phyloP scores from a whole-genome alignment of 1,140 invertebrate species.

The Zophobas atratus region DNA sequence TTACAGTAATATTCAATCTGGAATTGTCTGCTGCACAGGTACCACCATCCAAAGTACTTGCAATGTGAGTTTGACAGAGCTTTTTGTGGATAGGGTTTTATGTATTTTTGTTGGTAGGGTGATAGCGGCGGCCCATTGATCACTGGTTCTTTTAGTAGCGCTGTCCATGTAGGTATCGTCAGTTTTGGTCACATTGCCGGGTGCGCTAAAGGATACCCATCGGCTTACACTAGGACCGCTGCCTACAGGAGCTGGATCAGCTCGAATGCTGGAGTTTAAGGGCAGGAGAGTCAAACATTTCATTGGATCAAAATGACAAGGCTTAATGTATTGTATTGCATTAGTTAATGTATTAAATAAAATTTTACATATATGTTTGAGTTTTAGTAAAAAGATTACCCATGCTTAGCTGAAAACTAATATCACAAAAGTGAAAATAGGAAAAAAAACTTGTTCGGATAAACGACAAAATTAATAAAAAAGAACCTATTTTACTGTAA shows the following conservation, averaged over 20 bases:
- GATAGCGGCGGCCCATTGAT: conserved; percentile 39
- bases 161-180: conserved; percentile 33
- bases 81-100: not conserved
- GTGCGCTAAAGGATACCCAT: conserved; percentile 30
- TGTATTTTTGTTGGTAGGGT: conserved; percentile 11
- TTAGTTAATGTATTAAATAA: too few relatives aligned
- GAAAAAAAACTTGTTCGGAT: too few relatives aligned
- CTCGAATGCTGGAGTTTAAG: conserved; percentile 13
- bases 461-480: too few relatives aligned
- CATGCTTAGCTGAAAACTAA: too few relatives aligned
- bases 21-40: conserved; percentile 21
- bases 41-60: conserved; percentile 30
- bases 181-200: conserved; percentile 21
- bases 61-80: conserved; percentile 7
- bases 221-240: conserved; percentile 26
- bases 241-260: conserved; percentile 33
- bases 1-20: conserved; percentile 18
- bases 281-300: too few relatives aligned
- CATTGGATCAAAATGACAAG: too few relatives aligned
- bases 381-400: too few relatives aligned
- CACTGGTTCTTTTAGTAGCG: conserved; percentile 16
- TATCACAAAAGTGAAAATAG: too few relatives aligned
- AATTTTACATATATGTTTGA: too few relatives aligned
- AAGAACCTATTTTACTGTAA: too few relatives aligned
- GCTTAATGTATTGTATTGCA: too few relatives aligned